Evolutionary conservation across 2,888 invertebrate species (phyloP).

Genomic region (Drosophila acutilabella): DNA sequence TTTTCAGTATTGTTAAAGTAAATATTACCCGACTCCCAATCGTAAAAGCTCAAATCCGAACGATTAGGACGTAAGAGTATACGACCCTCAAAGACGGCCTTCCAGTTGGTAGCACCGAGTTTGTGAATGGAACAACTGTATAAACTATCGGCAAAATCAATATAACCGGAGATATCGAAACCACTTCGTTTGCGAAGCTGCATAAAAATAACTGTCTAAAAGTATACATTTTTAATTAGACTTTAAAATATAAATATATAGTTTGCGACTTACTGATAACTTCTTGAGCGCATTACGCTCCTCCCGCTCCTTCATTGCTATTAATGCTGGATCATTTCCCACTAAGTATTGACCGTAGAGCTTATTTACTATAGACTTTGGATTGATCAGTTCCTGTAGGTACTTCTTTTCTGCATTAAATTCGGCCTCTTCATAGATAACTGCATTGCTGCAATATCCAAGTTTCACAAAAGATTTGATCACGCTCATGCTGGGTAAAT

Average conservation of each 20-base stretch:
- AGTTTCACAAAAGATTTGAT: conserved; percentile 91
- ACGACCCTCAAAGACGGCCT: conserved; percentile 47
- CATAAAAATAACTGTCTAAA: conserved; percentile 59
- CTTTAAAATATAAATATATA: not conserved
- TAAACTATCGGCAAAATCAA: conserved; percentile 56
- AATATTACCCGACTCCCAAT: conserved; percentile 49
- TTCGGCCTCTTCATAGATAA: conserved; percentile 86
- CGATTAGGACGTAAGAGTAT: conserved; percentile 37
- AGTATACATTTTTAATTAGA: no score
- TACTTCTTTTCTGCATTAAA: conserved; percentile 87
- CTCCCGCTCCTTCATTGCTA: conserved; percentile 87
- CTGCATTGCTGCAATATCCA: conserved; percentile 88
- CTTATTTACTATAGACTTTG: conserved; percentile 82
- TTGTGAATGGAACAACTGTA: conserved; percentile 1
- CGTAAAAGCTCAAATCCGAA: conserved; percentile 51
- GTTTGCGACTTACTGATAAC: conserved; percentile 86
- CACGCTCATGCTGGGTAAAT: conserved; percentile 89
- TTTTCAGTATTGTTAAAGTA: conserved; percentile 45
- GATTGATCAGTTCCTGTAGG: conserved; percentile 87
- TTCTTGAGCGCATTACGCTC: conserved; percentile 90
- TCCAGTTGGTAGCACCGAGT: conserved; percentile 43
- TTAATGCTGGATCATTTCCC: conserved; percentile 87
- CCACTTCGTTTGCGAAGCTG: conserved; percentile 50
- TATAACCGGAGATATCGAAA: conserved; percentile 62
- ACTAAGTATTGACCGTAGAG: conserved; percentile 87